phyloP scores from a whole-genome alignment of 2,797 vertebrate genomes.

The Adrianichthys oophorus region DNA sequence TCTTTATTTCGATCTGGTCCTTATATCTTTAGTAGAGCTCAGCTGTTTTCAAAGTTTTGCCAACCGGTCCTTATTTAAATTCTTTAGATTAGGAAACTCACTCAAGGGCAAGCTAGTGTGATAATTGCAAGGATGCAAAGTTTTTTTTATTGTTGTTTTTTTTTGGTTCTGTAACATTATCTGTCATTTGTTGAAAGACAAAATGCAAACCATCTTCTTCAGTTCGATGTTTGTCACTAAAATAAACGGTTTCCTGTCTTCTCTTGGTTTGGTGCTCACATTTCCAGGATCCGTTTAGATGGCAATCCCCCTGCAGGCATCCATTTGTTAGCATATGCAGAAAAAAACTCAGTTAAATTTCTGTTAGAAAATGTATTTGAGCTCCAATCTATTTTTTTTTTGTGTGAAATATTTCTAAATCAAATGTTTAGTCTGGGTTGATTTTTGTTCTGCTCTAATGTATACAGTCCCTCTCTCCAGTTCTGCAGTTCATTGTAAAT shows the following conservation, averaged over 20 bases:
- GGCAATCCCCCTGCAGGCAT: slow-evolving; percentile 19
- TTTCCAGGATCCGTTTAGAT: slow-evolving; percentile 27
- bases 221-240: neutral
- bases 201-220: neutral
- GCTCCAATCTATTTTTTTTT: slow-evolving; percentile 10
- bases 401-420: slow-evolving; percentile 15
- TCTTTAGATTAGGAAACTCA: no score
- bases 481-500: slow-evolving; percentile 25
- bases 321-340: slow-evolving; percentile 6
- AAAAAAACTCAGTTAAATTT: slow-evolving; percentile 17
- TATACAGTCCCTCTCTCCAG: slow-evolving; percentile 10
- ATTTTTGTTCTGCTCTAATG: slow-evolving; percentile 21
- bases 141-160: neutral
- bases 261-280: slow-evolving; percentile 7
- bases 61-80: no score
- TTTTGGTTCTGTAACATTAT: neutral
- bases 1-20: no score
- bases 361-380: slow-evolving; percentile 25
- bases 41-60: no score
- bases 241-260: slow-evolving; percentile 2
- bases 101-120: no score
- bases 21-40: no score
- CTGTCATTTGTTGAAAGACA: neutral
- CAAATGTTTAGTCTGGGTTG: slow-evolving; percentile 28
- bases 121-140: no score